Evolutionary conservation across 2,888 invertebrate genomes (phyloP), one percentile per base, ranked within the genome.

Genomic region (Glyphotaelius pellucidus): DNA sequence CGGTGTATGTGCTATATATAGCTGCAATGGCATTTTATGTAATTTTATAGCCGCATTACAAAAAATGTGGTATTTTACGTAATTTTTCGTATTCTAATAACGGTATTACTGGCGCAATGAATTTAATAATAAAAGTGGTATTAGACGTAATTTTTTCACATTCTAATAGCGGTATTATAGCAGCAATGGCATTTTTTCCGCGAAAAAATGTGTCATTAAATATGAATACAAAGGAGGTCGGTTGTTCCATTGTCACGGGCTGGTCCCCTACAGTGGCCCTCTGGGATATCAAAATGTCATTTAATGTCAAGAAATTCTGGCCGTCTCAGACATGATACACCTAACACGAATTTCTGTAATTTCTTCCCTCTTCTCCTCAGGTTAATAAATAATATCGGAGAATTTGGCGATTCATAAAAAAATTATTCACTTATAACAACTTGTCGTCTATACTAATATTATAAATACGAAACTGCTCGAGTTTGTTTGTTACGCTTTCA

Each of bases 231-330:
- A 83, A 84, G 84, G 84, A 90, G 52, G 90, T 90, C 83, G 90
- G 90, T 90, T 81, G 90, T 25, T 47, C 42, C 42, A 91, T 93
- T 91, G 92, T 93, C 89, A 52, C 80, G 91, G 87, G 85, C 86
- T 85, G 89, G 83, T 90, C 86, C 90, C 92, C 92, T 52, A 92
- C 89, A 92, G 92, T 90, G 87, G 89, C 86, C 93, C 90, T 80
- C 87, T 80, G 92, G 92, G 92, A 92, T 90, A 92, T 92, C 91
- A 91, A 92, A 93, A 93, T 93, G 93, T 93, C 93, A 92, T 92
- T 92, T 93, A 93, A 93, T 93, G 93, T 93, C 91, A 80, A 80
- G 90, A 86, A 80, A 90, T 90, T 86, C 90, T 31, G 80, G 42
- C 86, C 85, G 89, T 35, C 89, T 91, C 84, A 67, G 32, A 81